Evolutionary conservation across 2,888 invertebrate genomes (phyloP).

Genomic region (Hydraecia micacea): DNA sequence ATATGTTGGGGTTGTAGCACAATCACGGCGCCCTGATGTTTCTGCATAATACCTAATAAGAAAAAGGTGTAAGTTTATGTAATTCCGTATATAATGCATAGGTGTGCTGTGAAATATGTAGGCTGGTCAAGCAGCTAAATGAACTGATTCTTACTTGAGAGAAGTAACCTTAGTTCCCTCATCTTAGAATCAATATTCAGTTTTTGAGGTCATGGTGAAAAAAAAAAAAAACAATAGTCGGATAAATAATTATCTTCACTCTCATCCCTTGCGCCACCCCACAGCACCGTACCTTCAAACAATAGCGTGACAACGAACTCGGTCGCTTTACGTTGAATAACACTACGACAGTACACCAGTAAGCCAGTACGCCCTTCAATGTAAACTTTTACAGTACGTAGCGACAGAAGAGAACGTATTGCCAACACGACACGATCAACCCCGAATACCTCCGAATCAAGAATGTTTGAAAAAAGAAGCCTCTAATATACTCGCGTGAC

Average conservation of each 20-base stretch:
- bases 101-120: not conserved
- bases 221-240: too few relatives aligned
- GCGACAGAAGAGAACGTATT: conserved; percentile 30
- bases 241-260: not conserved
- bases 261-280: conserved; percentile 41
- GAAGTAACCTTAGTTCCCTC: not conserved
- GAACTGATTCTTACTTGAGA: too few relatives aligned
- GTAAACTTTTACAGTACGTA: conserved; percentile 64
- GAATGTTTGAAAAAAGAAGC: conserved; percentile 41
- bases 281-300: conserved; percentile 52
- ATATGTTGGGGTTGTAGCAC: not conserved
- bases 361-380: conserved; percentile 48
- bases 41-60: too few relatives aligned
- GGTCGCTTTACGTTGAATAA: conserved; percentile 59
- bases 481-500: conserved; percentile 54
- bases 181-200: not conserved
- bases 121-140: too few relatives aligned
- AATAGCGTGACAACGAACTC: conserved; percentile 67
- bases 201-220: not conserved
- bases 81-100: not conserved
- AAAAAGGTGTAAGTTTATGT: not conserved
- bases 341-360: conserved; percentile 45
- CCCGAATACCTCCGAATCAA: conserved; percentile 33
- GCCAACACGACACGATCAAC: conserved; percentile 39
- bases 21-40: not conserved